These are phyloP conservation scores for Parazoanthus atlanticus DNA, from an alignment of 92 coral and sea anemone species.

Conservation along the genomic window DNA sequence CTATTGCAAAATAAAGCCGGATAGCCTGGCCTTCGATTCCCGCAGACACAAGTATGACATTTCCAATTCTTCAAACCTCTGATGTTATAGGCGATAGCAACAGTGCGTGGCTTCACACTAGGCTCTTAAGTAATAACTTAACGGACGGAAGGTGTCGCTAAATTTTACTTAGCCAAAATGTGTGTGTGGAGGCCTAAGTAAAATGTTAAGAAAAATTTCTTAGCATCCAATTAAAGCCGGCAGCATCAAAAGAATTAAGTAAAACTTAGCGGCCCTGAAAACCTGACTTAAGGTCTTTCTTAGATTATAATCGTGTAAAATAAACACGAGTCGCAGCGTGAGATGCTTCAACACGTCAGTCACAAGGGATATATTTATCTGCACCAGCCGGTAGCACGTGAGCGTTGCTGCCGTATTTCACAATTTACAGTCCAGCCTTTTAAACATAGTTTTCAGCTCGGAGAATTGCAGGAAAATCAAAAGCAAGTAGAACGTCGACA, in stretches of 20 bases:
- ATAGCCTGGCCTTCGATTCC: too few species aligned
- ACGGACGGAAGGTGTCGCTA: too few species aligned
- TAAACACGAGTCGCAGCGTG: constrained; percentile 32
- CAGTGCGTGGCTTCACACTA: too few species aligned
- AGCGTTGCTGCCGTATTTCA: constrained; percentile 33
- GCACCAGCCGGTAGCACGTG: constrained; percentile 31
- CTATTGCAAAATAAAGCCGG: too few species aligned
- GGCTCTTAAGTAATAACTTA: too few species aligned
- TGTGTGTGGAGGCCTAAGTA: neutral
- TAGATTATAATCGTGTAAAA: constrained; percentile 33
- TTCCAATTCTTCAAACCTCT: too few species aligned
- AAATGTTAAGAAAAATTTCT: constrained; percentile 19
- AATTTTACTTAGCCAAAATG: too few species aligned
- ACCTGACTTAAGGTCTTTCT: neutral
- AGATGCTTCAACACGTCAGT: constrained; percentile 30
- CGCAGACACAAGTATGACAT: too few species aligned
- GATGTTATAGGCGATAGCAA: too few species aligned
- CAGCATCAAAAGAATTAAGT: constrained; percentile 27
- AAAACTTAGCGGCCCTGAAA: constrained; percentile 10
- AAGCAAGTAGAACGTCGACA: constrained; percentile 31
- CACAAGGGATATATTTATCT: constrained; percentile 31
- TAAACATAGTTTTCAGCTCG: constrained; percentile 31
- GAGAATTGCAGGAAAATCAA: constrained; percentile 36
- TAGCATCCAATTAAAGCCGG: constrained; percentile 18
- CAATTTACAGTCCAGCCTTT: constrained; percentile 41